A percentile compares a stretch with the other conserved stretches of the same genome.
These are phyloP conservation scores for Lasioglossum morio DNA, from an alignment of 2,888 invertebrate genomes.

Conservation along the genomic window DNA sequence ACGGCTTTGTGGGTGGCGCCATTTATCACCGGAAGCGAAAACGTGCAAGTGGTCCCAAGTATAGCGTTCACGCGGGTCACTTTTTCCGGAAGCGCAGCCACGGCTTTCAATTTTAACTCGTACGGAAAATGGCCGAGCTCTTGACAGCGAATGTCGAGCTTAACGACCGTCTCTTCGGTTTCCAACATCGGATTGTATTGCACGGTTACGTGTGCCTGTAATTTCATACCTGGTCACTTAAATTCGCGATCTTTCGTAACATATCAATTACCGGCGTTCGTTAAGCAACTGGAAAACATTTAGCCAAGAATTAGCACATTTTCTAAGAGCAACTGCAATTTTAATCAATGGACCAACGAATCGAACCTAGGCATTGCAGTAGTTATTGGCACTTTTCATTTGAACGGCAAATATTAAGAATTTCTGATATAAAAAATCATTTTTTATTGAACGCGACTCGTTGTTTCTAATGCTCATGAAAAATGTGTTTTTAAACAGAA, in stretches of 20 bases:
- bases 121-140: slow-evolving; percentile 74
- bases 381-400: too few relatives aligned
- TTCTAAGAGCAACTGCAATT: not conserved
- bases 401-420: too few relatives aligned
- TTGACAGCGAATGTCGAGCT: slow-evolving; percentile 63
- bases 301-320: not conserved
- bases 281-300: not conserved
- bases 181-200: slow-evolving; percentile 67
- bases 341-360: not conserved
- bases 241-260: not conserved
- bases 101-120: slow-evolving; percentile 73
- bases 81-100: slow-evolving; percentile 67
- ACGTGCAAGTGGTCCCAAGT: slow-evolving; percentile 67
- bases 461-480: too few relatives aligned
- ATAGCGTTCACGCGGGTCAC: slow-evolving; percentile 62
- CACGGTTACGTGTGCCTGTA: slow-evolving; percentile 28
- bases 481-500: too few relatives aligned
- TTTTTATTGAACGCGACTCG: too few relatives aligned
- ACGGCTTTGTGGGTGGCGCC: slow-evolving; percentile 44
- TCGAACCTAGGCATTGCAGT: too few relatives aligned
- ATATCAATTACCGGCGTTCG: not conserved
- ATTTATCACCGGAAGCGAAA: slow-evolving; percentile 70
- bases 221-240: not conserved
- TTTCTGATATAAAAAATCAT: too few relatives aligned
- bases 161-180: slow-evolving; percentile 57